Percentiles rank a stretch among this genome's conserved stretches.
phyloP scores from a whole-genome alignment of 1,140 invertebrate species.

The Adoxophyes honmai region DNA sequence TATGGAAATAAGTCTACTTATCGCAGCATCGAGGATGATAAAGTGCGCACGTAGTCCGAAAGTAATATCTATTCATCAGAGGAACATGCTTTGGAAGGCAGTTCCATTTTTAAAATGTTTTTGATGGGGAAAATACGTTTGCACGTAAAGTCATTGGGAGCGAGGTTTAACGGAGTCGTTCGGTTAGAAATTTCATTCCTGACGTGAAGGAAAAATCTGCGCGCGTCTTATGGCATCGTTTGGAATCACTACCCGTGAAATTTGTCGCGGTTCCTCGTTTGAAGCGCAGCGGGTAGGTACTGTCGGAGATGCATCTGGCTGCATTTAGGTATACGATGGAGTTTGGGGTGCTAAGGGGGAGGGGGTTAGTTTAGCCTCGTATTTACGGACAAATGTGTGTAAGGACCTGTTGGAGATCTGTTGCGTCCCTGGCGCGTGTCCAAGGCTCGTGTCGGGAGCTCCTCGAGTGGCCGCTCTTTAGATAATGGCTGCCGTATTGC shows the following conservation, averaged over 20 bases:
- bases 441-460: conserved; percentile 42
- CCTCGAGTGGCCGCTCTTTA: conserved; percentile 35
- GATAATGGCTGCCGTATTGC: conserved; percentile 34
- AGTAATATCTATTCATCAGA: conserved; percentile 12
- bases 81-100: neutral
- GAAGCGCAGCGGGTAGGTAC: conserved; percentile 19
- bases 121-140: conserved; percentile 6
- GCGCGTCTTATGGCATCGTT: conserved; percentile 60
- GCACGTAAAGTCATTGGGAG: conserved; percentile 41
- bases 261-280: conserved; percentile 53
- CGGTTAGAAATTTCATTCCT: conserved; percentile 52
- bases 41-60: conserved; percentile 24
- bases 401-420: conserved; percentile 48
- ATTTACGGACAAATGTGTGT: neutral
- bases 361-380: too few species aligned
- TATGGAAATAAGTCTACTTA: conserved; percentile 54
- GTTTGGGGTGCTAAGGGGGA: neutral
- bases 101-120: conserved; percentile 21
- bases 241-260: conserved; percentile 67
- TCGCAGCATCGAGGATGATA: conserved; percentile 28
- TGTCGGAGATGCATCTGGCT: conserved; percentile 3
- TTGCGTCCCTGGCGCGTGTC: conserved; percentile 47
- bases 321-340: neutral
- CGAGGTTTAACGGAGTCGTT: conserved; percentile 44
- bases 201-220: conserved; percentile 51